Evolutionary conservation across 1,140 invertebrate genomes (phyloP).

Genomic region (Cheumatopsyche charites): DNA sequence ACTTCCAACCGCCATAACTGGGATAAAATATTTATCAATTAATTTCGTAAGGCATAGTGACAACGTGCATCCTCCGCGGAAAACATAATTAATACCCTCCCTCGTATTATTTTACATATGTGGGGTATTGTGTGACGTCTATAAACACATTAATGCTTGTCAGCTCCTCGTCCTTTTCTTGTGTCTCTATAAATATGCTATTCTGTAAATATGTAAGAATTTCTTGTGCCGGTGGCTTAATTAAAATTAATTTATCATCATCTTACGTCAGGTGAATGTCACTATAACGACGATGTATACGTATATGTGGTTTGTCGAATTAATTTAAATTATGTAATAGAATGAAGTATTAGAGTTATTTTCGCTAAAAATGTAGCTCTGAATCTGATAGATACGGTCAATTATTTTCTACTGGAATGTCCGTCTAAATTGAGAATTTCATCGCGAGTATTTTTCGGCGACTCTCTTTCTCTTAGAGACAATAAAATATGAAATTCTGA

Average conservation of each 20-base stretch:
- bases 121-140: not conserved
- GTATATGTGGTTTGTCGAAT: not conserved
- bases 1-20: not conserved
- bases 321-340: no score
- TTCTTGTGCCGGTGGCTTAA: not conserved
- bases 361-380: no score
- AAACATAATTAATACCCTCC: conserved; percentile 14
- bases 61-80: not conserved
- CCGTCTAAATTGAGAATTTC: no score
- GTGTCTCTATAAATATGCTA: not conserved
- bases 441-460: no score
- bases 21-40: conserved; percentile 10
- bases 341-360: no score
- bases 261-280: conserved; percentile 19
- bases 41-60: conserved; percentile 8
- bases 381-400: no score
- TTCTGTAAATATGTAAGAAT: conserved; percentile 21
- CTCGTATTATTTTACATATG: not conserved
- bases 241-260: conserved; percentile 26
- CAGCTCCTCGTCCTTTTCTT: not conserved
- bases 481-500: conserved; percentile 9
- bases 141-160: conserved; percentile 19
- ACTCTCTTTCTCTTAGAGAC: no score
- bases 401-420: no score
- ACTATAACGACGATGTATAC: conserved; percentile 1